A percentile compares a stretch with the other conserved stretches of the same genome.
Conservation (phyloP, 1,140 invertebrate genomes). For the Dreissena rostriformis region DNA sequence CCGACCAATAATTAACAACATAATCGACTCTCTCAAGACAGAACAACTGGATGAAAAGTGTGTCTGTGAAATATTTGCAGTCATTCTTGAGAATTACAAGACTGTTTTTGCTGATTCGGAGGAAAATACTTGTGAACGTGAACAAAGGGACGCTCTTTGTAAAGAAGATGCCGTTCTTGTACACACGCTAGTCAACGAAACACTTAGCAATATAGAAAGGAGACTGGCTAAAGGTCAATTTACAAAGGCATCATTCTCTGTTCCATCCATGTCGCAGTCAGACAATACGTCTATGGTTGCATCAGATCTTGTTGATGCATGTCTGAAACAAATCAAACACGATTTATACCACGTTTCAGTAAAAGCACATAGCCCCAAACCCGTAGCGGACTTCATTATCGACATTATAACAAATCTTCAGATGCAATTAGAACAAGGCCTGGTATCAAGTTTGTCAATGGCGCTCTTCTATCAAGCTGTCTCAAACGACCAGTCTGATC, state of each 20-base stretch:
- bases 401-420: conserved; percentile 41
- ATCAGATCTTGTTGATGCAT: conserved; percentile 11
- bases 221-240: conserved; percentile 42
- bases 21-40: conserved; percentile 28
- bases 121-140: too few relatives aligned
- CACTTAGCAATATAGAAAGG: conserved; percentile 32
- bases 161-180: conserved; percentile 18
- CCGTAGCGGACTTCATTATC: conserved; percentile 43
- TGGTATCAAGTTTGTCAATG: conserved; percentile 47
- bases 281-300: conserved; percentile 38
- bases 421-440: conserved; percentile 29
- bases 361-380: neutral
- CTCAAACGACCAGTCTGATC: conserved; percentile 12
- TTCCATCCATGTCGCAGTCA: conserved; percentile 35
- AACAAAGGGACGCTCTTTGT: too few relatives aligned
- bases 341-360: neutral
- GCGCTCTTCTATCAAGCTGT: conserved; percentile 42
- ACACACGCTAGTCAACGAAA: conserved; percentile 30
- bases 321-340: conserved; percentile 24
- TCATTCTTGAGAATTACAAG: conserved; percentile 50
- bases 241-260: conserved; percentile 14
- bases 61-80: conserved; percentile 37
- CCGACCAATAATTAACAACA: conserved; percentile 23
- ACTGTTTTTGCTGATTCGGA: neutral
- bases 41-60: conserved; percentile 15